phyloP scores from a whole-genome alignment of 2,888 invertebrate genomes.

The Pyralis farinalis region DNA sequence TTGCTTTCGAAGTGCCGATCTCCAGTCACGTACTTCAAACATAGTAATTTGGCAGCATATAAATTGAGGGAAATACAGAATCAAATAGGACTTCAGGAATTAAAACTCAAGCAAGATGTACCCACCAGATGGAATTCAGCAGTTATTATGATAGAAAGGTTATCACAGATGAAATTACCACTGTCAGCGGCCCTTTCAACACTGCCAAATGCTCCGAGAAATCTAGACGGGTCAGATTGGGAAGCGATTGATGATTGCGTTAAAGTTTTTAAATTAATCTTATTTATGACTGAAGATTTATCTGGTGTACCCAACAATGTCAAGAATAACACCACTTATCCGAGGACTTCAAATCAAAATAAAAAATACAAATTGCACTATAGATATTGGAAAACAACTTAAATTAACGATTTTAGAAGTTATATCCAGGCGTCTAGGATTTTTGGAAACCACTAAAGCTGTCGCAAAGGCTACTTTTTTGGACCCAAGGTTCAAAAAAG shows the following conservation, averaged over 20 bases:
- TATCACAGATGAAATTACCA: background rate
- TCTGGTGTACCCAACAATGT: constrained; percentile 18
- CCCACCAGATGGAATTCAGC: constrained; percentile 12
- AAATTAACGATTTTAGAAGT: constrained; percentile 11
- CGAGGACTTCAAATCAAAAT: constrained; percentile 14
- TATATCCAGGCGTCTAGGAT: constrained; percentile 11
- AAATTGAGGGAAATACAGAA: constrained; percentile 10
- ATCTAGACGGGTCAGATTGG: constrained; percentile 9
- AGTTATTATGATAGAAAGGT: constrained; percentile 5
- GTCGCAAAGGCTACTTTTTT: constrained; percentile 15
- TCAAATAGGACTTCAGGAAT: constrained; percentile 2
- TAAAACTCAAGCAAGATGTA: constrained; percentile 9
- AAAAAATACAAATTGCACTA: constrained; percentile 8
- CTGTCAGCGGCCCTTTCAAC: background rate
- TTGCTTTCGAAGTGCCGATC: too few relatives aligned
- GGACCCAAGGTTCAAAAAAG: constrained; percentile 22
- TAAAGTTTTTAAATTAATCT: background rate
- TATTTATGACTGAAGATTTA: background rate
- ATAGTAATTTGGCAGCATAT: constrained; percentile 5
- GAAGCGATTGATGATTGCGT: background rate
- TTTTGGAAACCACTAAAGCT: constrained; percentile 12
- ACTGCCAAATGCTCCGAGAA: constrained; percentile 6
- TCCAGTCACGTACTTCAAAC: constrained; percentile 1
- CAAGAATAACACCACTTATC: constrained; percentile 14
- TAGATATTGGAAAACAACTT: constrained; percentile 11